Conservation (phyloP, 2,797 vertebrate genomes). For the Carcharodon carcharias region DNA sequence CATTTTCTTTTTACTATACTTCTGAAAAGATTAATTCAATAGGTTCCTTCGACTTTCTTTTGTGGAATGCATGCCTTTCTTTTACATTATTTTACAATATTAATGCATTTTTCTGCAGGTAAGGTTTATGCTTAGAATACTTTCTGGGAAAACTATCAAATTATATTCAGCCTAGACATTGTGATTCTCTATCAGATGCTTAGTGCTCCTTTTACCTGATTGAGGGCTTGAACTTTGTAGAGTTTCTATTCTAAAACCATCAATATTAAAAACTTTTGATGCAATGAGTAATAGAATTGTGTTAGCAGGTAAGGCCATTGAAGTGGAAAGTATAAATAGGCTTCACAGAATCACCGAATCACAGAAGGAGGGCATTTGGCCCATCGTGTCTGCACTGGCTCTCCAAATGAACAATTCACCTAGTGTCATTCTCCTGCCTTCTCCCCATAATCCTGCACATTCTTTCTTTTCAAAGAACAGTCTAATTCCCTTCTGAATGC, state of each 20-base stretch:
- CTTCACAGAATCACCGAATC: background rate
- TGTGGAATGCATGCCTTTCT: conserved; percentile 19
- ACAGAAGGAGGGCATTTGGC: too few relatives aligned
- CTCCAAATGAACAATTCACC: too few relatives aligned
- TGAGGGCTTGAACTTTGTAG: conserved; percentile 26
- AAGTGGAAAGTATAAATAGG: background rate
- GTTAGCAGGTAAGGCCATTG: background rate
- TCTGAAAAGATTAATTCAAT: conserved; percentile 36
- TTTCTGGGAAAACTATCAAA: conserved; percentile 1
- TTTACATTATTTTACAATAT: conserved; percentile 20
- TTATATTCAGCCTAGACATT: conserved; percentile 14
- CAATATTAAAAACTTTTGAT: conserved; percentile 21
- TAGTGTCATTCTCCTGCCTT: too few relatives aligned
- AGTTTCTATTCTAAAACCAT: background rate
- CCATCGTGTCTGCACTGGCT: too few relatives aligned
- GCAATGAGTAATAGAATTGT: background rate
- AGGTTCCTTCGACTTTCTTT: conserved; percentile 30
- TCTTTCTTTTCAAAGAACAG: too few relatives aligned
- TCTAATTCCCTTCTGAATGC: too few relatives aligned
- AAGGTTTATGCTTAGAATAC: background rate
- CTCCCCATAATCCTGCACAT: too few relatives aligned
- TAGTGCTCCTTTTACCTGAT: conserved; percentile 24
- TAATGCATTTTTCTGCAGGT: background rate
- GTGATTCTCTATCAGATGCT: conserved; percentile 26
- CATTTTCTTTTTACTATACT: conserved; percentile 19